These are phyloP conservation scores for Meloidogyne chitwoodi DNA, from an alignment of 1,140 invertebrate species.

Conservation along the genomic window DNA sequence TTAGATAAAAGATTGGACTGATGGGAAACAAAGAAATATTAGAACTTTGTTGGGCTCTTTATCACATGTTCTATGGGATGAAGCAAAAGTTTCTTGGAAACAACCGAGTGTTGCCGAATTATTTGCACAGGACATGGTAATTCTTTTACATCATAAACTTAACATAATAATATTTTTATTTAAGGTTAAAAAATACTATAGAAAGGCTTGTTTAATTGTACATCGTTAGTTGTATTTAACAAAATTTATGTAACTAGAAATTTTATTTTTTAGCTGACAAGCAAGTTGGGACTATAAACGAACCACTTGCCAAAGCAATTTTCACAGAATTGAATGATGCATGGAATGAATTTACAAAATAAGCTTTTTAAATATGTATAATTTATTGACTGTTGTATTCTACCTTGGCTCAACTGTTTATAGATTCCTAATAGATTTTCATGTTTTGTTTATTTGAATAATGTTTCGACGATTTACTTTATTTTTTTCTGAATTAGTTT, in stretches of 20 bases:
- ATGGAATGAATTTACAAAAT: constrained; percentile 85
- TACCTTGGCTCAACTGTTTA: not conserved
- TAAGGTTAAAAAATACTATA: constrained; percentile 78
- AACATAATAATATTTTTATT: not conserved
- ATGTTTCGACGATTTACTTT: too few species aligned
- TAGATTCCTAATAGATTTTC: not conserved
- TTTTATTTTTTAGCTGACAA: constrained; percentile 73
- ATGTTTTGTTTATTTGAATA: too few species aligned
- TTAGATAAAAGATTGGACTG: constrained; percentile 75
- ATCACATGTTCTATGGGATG: constrained; percentile 87
- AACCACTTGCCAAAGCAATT: constrained; percentile 78
- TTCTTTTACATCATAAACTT: constrained; percentile 70
- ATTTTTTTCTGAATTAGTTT: too few species aligned
- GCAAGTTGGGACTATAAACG: constrained; percentile 62
- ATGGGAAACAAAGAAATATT: constrained; percentile 93
- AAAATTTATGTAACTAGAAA: constrained; percentile 75
- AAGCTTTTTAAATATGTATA: not conserved
- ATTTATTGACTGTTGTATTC: not conserved
- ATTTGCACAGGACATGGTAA: constrained; percentile 68
- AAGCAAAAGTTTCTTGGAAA: constrained; percentile 75
- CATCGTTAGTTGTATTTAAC: constrained; percentile 6
- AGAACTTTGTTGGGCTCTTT: constrained; percentile 86
- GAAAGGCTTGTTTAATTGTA: constrained; percentile 81
- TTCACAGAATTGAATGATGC: constrained; percentile 99
- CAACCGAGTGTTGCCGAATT: constrained; percentile 88